Evolutionary conservation across 2,113 vertebrate genomes (phyloP).

Genomic region (Boleophthalmus pectinirostris): DNA sequence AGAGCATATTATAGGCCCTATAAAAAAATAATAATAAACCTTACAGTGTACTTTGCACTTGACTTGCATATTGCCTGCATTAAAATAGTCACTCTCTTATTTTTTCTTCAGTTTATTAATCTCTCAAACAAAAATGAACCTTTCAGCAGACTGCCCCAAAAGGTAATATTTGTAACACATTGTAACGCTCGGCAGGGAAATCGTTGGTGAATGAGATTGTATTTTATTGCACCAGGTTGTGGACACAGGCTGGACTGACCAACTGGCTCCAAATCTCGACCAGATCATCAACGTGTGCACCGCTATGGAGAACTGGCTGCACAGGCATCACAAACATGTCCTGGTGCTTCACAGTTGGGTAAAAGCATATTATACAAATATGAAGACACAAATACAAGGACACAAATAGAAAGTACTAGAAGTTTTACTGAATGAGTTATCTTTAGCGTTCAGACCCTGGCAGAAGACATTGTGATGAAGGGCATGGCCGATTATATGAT

Average conservation of each 20-base stretch:
- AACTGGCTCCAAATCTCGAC: slow-evolving; percentile 84
- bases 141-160: slow-evolving; percentile 83
- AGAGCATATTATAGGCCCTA: too few relatives aligned
- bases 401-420: too few relatives aligned
- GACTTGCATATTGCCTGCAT: background rate
- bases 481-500: too few relatives aligned
- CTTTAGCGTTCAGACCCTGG: too few relatives aligned
- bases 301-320: slow-evolving; percentile 88
- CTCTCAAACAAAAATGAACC: slow-evolving; percentile 84
- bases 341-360: slow-evolving; percentile 91
- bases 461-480: too few relatives aligned
- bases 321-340: slow-evolving; percentile 81
- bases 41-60: background rate
- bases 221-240: slow-evolving; percentile 75
- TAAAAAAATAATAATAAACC: too few relatives aligned
- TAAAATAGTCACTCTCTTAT: background rate
- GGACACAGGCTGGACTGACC: slow-evolving; percentile 88
- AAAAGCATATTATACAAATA: slow-evolving; percentile 21
- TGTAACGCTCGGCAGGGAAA: background rate
- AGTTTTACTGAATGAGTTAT: too few relatives aligned
- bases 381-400: too few relatives aligned
- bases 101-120: slow-evolving; percentile 86
- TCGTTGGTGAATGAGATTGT: background rate
- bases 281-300: slow-evolving; percentile 88
- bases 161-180: slow-evolving; percentile 73